Evolutionary conservation across 2,888 invertebrate genomes (phyloP).

Genomic region (Buathra laborator): DNA sequence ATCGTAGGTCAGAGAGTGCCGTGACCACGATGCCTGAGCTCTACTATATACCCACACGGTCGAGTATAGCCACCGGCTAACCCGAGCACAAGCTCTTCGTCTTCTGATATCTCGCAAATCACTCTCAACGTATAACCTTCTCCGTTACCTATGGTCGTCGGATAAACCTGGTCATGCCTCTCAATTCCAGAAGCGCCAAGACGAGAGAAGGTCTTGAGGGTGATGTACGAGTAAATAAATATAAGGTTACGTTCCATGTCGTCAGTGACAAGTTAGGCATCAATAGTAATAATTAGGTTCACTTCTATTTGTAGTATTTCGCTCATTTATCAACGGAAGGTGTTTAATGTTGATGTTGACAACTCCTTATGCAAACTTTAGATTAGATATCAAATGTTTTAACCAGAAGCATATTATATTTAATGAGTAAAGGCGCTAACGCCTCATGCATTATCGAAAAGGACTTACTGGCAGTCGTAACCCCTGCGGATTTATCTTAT

Average conservation of each 20-base stretch:
- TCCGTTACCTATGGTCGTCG: slow-evolving; percentile 46
- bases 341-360: too few species aligned
- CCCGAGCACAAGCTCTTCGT: slow-evolving; percentile 58
- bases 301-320: too few species aligned
- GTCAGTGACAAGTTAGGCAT: background rate
- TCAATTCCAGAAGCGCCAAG: slow-evolving; percentile 57
- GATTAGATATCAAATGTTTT: too few species aligned
- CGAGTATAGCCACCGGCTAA: slow-evolving; percentile 35
- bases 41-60: slow-evolving; percentile 38
- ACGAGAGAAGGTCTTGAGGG: slow-evolving; percentile 46
- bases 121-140: slow-evolving; percentile 58
- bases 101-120: slow-evolving; percentile 71
- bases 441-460: too few species aligned
- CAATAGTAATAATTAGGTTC: background rate
- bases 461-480: too few species aligned
- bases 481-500: too few species aligned
- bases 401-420: too few species aligned
- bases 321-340: background rate
- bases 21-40: slow-evolving; percentile 60
- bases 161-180: slow-evolving; percentile 64
- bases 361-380: too few species aligned
- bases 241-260: slow-evolving; percentile 10
- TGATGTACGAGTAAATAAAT: slow-evolving; percentile 63
- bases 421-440: too few species aligned
- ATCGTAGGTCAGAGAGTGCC: slow-evolving; percentile 67